Percentiles rank a stretch among this genome's conserved stretches.
phyloP scores from a whole-genome alignment of 2,888 invertebrate genomes.

The Crocallis elinguaria region DNA sequence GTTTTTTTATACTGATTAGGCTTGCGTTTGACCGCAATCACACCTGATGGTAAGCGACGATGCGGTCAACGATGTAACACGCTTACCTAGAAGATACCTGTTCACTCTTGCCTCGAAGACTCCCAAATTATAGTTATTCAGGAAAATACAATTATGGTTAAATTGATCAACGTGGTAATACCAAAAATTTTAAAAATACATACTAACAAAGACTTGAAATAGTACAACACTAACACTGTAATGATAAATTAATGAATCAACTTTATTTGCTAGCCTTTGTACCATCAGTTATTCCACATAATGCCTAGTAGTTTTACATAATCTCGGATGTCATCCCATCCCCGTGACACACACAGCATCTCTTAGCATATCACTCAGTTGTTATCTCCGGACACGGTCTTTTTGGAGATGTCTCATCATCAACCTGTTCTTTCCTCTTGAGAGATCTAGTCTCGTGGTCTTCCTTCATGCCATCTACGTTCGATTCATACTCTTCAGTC shows the following conservation, averaged over 20 bases:
- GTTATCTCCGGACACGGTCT: slow-evolving; percentile 73
- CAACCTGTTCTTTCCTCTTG: slow-evolving; percentile 69
- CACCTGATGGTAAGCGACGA: too few relatives aligned
- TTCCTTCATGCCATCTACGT: slow-evolving; percentile 52
- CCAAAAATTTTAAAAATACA: too few relatives aligned
- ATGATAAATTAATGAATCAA: too few relatives aligned
- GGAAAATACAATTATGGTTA: too few relatives aligned
- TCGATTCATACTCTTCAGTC: slow-evolving; percentile 58
- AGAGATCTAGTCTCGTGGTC: slow-evolving; percentile 59
- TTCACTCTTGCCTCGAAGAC: too few relatives aligned
- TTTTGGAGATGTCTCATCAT: slow-evolving; percentile 70
- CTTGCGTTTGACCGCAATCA: too few relatives aligned
- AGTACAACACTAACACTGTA: too few relatives aligned
- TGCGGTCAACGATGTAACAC: too few relatives aligned
- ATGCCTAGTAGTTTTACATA: neutral
- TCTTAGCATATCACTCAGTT: slow-evolving; percentile 62
- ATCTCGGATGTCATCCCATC: slow-evolving; percentile 5
- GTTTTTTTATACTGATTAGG: too few relatives aligned
- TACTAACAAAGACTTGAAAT: neutral
- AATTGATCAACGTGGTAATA: too few relatives aligned
- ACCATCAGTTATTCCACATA: neutral
- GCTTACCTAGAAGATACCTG: too few relatives aligned
- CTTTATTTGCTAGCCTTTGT: neutral
- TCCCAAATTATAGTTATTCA: too few relatives aligned
- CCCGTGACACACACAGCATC: slow-evolving; percentile 2